phyloP scores from a whole-genome alignment of 2,113 vertebrate genomes.

The Lipotes vexillifer region DNA sequence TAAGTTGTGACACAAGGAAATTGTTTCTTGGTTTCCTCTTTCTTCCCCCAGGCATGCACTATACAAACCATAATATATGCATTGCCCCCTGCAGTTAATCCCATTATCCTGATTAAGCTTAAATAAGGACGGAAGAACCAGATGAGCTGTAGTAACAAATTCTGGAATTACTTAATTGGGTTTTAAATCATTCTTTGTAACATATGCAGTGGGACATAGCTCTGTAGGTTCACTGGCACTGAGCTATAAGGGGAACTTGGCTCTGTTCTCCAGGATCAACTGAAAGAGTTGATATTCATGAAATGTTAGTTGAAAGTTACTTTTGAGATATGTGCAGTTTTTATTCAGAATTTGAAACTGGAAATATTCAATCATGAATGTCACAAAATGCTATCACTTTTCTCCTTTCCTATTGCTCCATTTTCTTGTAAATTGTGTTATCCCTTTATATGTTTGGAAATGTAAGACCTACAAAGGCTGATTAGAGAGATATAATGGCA shows the following conservation, averaged over 20 bases:
- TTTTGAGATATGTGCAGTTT: background rate
- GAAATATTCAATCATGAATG: background rate
- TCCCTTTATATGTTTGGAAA: background rate
- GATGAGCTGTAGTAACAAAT: constrained; percentile 1
- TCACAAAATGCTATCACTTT: background rate
- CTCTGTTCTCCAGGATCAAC: background rate
- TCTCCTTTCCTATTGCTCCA: background rate
- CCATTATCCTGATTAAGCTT: background rate
- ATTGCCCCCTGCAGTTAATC: background rate
- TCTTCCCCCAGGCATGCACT: background rate
- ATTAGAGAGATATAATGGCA: background rate
- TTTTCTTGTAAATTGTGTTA: background rate
- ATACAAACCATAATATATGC: background rate
- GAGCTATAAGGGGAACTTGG: background rate
- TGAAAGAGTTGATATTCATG: background rate
- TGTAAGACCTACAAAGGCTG: background rate
- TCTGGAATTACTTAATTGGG: background rate
- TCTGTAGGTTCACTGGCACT: background rate
- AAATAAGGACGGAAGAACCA: background rate
- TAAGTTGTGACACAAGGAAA: background rate
- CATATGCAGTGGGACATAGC: background rate
- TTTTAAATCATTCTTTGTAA: background rate
- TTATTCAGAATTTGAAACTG: background rate
- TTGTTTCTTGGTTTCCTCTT: background rate
- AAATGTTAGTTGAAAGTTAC: background rate